Evolutionary conservation across 1,140 invertebrate genomes (phyloP), one percentile per base, ranked within the genome.

Genomic region (Asbolus verrucosus): DNA sequence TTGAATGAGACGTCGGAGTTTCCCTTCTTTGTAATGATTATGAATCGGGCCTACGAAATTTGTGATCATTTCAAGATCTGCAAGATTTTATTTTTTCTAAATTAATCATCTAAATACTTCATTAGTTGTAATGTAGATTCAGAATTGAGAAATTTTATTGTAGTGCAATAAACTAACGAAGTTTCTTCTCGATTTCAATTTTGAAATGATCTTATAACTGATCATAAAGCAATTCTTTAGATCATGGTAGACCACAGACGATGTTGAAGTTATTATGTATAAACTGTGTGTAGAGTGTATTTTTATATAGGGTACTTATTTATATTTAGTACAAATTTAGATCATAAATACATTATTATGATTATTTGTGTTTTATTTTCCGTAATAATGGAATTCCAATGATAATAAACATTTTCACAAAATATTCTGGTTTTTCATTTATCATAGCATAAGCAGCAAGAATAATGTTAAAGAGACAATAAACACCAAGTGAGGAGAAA

Each of bases 261-360:
- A 69, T 50, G 36, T 63, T 46, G 31, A 36, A 63, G n/a, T n/a
- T n/a, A 18, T 50, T 70, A 69, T 73, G 60, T 75, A 46, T 73
- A 73, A 74, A 77, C 69, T 71, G 77, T 79, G 77, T 78, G 76
- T 79, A 79, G 78, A 79, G 74, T 78, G 78, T 79, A 79, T 79
- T 79, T 79, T 79, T 79, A 77, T 79, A 79, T 79, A 79, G 78
- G 78, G 70, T 79, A 78, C 76, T 75, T 77, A 75, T 76, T 73
- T 76, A 76, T 79, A 79, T 76, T 77, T 77, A 77, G 77, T 79
- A 79, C 77, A 79, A 79, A 79, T 72, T 62, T 76, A 77, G 73
- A 65, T 24, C 11, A 65, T 65, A 65, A 43, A 65, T 65, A 43
- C 59, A 62, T 19, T 39, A 38, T 62, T 39, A 36, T 14, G 31